Conservation (phyloP, 1,140 invertebrate species). For the Procambarus clarkii region DNA sequence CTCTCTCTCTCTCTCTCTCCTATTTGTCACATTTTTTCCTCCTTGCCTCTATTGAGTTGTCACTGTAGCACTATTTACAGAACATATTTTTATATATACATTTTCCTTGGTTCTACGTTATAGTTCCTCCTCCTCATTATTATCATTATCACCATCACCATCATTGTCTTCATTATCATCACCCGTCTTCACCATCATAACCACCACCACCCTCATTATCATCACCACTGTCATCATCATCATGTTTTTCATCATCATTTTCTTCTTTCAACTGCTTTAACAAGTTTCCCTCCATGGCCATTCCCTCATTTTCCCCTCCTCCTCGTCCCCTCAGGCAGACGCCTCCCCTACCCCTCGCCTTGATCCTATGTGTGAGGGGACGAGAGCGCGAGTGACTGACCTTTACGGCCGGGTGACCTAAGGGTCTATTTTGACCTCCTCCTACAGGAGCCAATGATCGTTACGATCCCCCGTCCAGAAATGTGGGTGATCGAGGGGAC, state of each 20-base stretch:
- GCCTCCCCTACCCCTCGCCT: background rate
- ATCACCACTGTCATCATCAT: too few relatives aligned
- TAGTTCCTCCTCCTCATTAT: too few relatives aligned
- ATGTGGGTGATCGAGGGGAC: background rate
- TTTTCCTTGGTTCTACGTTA: background rate
- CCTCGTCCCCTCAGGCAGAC: background rate
- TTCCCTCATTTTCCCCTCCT: background rate
- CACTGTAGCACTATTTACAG: too few relatives aligned
- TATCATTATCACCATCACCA: too few relatives aligned
- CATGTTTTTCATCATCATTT: too few relatives aligned
- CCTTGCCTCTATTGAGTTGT: too few relatives aligned
- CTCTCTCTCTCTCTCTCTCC: too few relatives aligned
- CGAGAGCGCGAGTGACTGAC: background rate
- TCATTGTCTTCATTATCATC: too few relatives aligned
- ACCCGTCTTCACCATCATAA: too few relatives aligned
- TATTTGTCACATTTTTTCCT: background rate
- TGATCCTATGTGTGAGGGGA: background rate
- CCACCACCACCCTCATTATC: too few relatives aligned
- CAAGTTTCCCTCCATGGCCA: background rate
- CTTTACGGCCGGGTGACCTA: conserved; percentile 20
- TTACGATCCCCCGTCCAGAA: background rate
- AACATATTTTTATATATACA: too few relatives aligned
- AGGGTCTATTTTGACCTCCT: conserved; percentile 6
- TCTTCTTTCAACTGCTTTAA: background rate
- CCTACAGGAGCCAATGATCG: conserved; percentile 20